Conservation (phyloP, 2,113 vertebrate species). For the Sardina pilchardus region DNA sequence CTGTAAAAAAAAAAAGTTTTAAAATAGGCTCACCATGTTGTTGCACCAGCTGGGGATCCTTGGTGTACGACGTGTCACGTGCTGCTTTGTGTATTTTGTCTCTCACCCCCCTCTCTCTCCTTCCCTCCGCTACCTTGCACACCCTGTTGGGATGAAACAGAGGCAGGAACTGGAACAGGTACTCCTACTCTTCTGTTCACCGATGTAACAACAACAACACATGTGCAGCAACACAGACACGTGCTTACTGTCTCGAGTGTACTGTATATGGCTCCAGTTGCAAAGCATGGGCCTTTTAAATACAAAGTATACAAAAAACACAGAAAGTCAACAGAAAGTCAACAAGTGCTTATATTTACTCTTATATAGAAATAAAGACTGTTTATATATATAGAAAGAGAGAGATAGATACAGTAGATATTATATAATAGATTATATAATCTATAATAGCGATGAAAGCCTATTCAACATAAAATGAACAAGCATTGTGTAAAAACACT, state of each 20-base stretch:
- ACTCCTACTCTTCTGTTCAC: conserved; percentile 33
- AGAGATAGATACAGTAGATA: too few species aligned
- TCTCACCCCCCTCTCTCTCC: not conserved
- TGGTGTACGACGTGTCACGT: not conserved
- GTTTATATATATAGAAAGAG: too few species aligned
- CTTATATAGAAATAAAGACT: too few species aligned
- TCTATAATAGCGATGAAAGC: too few species aligned
- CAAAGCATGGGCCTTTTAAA: not conserved
- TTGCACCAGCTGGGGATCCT: not conserved
- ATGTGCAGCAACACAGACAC: not conserved
- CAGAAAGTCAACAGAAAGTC: too few species aligned
- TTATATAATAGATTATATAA: too few species aligned
- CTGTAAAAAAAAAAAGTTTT: not conserved
- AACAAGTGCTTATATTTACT: too few species aligned
- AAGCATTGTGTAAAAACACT: too few species aligned
- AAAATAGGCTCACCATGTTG: not conserved
- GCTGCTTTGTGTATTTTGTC: not conserved
- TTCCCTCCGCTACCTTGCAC: not conserved
- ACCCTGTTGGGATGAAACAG: conserved; percentile 41
- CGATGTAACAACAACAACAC: not conserved
- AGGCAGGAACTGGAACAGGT: conserved; percentile 70
- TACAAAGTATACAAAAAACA: not conserved
- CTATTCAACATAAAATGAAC: too few species aligned
- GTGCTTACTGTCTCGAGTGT: not conserved
- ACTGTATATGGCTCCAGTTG: not conserved